These are phyloP conservation scores for Sinosuthora webbiana DNA, from an alignment of 2,113 vertebrate species.

Conservation along the genomic window DNA sequence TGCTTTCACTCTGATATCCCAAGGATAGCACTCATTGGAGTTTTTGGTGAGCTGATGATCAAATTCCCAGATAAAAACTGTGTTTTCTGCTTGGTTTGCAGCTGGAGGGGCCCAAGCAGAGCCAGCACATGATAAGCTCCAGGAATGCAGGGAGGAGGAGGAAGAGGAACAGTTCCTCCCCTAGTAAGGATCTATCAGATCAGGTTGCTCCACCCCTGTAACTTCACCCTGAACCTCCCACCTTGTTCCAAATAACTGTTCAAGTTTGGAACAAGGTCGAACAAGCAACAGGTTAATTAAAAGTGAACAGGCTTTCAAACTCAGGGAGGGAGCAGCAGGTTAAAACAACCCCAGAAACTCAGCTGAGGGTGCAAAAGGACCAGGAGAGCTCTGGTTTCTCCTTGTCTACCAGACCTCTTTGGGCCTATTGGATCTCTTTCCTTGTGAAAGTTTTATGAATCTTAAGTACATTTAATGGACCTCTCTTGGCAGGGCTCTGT, in stretches of 20 bases:
- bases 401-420: not conserved
- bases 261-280: not conserved
- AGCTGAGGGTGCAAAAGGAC: not conserved
- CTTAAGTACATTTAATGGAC: not conserved
- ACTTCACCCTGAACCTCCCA: conserved; percentile 15
- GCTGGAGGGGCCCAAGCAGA: not conserved
- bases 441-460: not conserved
- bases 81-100: conserved; percentile 6
- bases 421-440: not conserved
- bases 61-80: not conserved
- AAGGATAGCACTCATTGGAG: not conserved
- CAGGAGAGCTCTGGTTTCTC: not conserved
- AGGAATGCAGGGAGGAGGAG: not conserved
- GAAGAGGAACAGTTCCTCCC: not conserved
- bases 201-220: not conserved
- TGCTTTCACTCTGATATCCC: not conserved
- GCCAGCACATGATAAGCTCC: not conserved
- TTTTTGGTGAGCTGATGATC: not conserved
- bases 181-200: not conserved
- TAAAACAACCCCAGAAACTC: not conserved
- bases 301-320: not conserved
- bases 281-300: not conserved
- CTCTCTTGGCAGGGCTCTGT: not conserved
- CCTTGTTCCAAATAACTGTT: not conserved
- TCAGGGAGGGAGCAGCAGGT: not conserved